Conservation (phyloP, 37 sponge, comb jelly and placozoan genomes). For the Tethya wilhelma region DNA sequence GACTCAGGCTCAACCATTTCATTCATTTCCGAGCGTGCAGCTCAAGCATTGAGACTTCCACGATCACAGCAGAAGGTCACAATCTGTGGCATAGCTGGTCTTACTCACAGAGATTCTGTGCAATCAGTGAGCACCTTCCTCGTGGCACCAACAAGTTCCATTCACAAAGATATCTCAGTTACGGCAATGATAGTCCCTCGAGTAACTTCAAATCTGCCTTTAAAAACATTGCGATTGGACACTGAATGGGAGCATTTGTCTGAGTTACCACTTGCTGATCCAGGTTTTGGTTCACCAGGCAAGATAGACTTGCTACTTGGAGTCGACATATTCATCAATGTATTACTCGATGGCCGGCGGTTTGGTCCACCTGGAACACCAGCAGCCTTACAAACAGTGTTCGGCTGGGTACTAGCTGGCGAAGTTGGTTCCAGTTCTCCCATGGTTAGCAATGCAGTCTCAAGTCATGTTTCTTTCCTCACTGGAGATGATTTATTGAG, state of each 20-base stretch:
- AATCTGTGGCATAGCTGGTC: slow-evolving; percentile 41
- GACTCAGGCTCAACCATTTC: slow-evolving; percentile 35
- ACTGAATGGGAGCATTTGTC: slow-evolving; percentile 20
- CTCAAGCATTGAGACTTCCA: slow-evolving; percentile 12
- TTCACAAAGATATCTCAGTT: not conserved
- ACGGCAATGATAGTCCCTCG: slow-evolving; percentile 34
- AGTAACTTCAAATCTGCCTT: slow-evolving; percentile 28
- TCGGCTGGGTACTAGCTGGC: slow-evolving; percentile 49
- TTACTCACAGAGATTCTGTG: not conserved
- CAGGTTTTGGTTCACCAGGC: slow-evolving; percentile 15
- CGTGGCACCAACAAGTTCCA: not conserved
- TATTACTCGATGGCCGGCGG: slow-evolving; percentile 35
- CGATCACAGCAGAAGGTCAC: slow-evolving; percentile 5
- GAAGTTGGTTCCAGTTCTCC: not conserved
- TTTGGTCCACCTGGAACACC: slow-evolving; percentile 24
- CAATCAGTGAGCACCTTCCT: slow-evolving; percentile 15
- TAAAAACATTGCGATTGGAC: not conserved
- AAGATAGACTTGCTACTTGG: slow-evolving; percentile 34
- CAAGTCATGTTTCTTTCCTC: not conserved
- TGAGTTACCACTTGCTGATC: slow-evolving; percentile 27
- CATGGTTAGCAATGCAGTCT: not conserved
- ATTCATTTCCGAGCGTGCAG: slow-evolving; percentile 23
- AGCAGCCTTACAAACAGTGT: slow-evolving; percentile 30
- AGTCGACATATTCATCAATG: slow-evolving; percentile 8
- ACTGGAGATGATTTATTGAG: slow-evolving; percentile 14